Conservation (phyloP, 2,113 vertebrate species). For the Vanacampus margaritifer region DNA sequence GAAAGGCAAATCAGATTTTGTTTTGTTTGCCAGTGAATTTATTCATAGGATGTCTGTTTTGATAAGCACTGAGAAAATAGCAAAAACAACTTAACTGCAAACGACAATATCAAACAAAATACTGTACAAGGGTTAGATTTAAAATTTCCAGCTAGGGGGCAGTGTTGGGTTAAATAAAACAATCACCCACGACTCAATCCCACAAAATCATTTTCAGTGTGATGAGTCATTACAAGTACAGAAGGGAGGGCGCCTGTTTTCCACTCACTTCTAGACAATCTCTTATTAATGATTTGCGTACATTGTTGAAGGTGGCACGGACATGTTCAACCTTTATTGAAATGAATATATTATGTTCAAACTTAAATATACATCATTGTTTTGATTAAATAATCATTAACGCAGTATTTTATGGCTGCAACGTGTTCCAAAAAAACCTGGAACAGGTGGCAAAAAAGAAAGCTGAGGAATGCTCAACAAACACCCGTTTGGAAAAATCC, state of each 20-base stretch:
- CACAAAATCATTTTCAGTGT: conserved; percentile 39
- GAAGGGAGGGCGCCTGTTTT: neutral
- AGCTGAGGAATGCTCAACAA: too few relatives aligned
- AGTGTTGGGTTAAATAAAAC: conserved; percentile 18
- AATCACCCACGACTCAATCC: neutral
- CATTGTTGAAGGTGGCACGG: too few relatives aligned
- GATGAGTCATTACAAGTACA: conserved; percentile 44
- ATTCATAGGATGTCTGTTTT: neutral
- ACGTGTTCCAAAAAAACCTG: too few relatives aligned
- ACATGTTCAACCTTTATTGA: too few relatives aligned
- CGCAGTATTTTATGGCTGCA: too few relatives aligned
- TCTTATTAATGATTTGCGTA: neutral
- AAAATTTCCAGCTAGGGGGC: conserved; percentile 51
- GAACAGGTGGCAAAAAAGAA: too few relatives aligned
- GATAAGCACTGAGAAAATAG: neutral
- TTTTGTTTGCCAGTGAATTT: neutral
- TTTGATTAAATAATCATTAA: too few relatives aligned
- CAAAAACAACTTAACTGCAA: neutral
- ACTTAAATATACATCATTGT: too few relatives aligned
- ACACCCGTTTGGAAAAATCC: too few relatives aligned
- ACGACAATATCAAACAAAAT: neutral
- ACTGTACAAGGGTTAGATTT: neutral
- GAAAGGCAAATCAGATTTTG: neutral
- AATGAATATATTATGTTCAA: too few relatives aligned
- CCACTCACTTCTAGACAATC: neutral